Evolutionary conservation across 2,888 invertebrate species (phyloP).

Genomic region (Agrotis exclamationis): DNA sequence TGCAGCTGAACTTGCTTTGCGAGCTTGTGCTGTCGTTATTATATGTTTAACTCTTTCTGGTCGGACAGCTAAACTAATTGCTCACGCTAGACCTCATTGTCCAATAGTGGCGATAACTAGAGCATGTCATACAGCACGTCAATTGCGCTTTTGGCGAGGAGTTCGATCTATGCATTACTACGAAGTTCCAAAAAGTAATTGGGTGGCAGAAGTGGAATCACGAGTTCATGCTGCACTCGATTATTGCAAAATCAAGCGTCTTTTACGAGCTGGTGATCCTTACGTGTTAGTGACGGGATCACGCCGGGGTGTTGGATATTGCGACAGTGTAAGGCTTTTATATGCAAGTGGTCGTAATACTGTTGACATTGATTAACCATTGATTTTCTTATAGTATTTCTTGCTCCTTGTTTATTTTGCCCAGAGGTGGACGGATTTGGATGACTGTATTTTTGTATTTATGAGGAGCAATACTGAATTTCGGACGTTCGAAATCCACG

Average conservation of each 20-base stretch:
- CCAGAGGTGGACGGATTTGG: neutral
- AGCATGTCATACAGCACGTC: slow-evolving; percentile 92
- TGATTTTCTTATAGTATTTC: neutral
- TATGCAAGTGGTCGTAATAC: slow-evolving; percentile 85
- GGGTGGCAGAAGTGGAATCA: slow-evolving; percentile 82
- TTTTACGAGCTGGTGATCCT: slow-evolving; percentile 83
- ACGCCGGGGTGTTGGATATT: slow-evolving; percentile 84
- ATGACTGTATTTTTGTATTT: too few relatives aligned
- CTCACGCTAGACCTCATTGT: slow-evolving; percentile 93
- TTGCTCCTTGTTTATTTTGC: neutral
- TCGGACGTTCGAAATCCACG: too few relatives aligned
- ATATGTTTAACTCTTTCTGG: slow-evolving; percentile 95
- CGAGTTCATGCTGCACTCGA: slow-evolving; percentile 83
- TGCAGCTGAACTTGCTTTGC: slow-evolving; percentile 84
- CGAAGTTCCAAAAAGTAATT: slow-evolving; percentile 77
- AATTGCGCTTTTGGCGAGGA: slow-evolving; percentile 89
- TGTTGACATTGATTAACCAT: slow-evolving; percentile 54
- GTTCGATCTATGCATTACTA: slow-evolving; percentile 90
- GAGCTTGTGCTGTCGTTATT: slow-evolving; percentile 89
- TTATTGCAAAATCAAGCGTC: slow-evolving; percentile 86
- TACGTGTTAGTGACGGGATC: slow-evolving; percentile 85
- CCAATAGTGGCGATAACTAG: slow-evolving; percentile 95
- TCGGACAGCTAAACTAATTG: slow-evolving; percentile 93
- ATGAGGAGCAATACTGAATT: too few relatives aligned
- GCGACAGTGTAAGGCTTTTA: slow-evolving; percentile 83